A percentile compares a stretch with the other conserved stretches of the same genome.
phyloP scores from a whole-genome alignment of 2,113 vertebrate species.

The Rostratula benghalensis region DNA sequence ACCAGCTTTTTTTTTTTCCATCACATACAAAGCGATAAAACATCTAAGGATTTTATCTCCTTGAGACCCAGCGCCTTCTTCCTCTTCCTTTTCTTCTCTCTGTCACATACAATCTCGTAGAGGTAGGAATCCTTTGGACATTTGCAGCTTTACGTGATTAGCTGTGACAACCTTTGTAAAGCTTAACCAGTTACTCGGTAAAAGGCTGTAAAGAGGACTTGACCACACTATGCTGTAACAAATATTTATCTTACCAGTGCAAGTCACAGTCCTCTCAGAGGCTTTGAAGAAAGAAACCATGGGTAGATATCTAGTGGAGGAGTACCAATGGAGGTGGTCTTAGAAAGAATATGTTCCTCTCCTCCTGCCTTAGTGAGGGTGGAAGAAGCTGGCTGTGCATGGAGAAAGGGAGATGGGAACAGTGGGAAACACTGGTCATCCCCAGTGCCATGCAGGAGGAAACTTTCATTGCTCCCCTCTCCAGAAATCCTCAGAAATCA shows the following conservation, averaged over 20 bases:
- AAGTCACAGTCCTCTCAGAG: not conserved
- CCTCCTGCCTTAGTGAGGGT: not conserved
- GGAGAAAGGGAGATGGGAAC: not conserved
- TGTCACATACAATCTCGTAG: too few species aligned
- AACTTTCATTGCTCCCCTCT: not conserved
- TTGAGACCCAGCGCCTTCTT: not conserved
- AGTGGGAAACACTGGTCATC: not conserved
- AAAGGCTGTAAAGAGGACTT: not conserved
- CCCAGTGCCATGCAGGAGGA: not conserved
- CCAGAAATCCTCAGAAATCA: not conserved
- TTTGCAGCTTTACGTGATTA: not conserved
- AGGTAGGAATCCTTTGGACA: not conserved
- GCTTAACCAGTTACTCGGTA: not conserved
- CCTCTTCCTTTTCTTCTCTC: not conserved
- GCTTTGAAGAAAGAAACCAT: not conserved
- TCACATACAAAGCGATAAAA: not conserved
- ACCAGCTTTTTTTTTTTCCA: not conserved
- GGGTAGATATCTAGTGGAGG: not conserved
- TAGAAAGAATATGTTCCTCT: not conserved
- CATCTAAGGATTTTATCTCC: not conserved
- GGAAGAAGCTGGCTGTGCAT: not conserved
- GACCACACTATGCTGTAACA: not conserved
- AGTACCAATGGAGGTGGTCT: not conserved
- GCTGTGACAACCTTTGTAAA: not conserved
- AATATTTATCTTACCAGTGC: not conserved